These are phyloP conservation scores for Elaphurus davidianus DNA, from an alignment of 2,113 vertebrate genomes.

Conservation along the genomic window DNA sequence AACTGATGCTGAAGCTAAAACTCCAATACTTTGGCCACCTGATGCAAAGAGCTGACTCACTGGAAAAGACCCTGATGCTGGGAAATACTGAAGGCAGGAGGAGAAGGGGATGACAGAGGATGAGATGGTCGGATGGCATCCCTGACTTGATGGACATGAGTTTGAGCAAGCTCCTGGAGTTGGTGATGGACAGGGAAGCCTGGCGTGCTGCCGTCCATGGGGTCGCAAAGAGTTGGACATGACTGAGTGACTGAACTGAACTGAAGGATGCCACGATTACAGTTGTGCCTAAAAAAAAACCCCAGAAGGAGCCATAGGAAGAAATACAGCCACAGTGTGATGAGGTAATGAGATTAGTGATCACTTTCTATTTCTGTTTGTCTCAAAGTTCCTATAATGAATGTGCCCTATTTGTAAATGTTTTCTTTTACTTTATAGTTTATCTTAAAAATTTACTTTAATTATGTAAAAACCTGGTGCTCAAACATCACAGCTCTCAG, in stretches of 20 bases:
- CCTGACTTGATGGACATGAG: background rate
- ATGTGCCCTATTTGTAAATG: background rate
- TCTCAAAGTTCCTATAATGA: background rate
- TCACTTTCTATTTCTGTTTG: background rate
- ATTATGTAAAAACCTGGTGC: background rate
- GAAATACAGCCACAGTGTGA: background rate
- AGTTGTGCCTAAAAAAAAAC: background rate
- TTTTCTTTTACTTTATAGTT: background rate
- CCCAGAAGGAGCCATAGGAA: background rate
- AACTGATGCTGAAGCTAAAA: background rate
- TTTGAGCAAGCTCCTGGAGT: background rate
- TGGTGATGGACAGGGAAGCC: background rate
- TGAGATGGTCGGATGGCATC: background rate
- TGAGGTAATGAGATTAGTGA: background rate
- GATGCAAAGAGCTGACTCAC: background rate
- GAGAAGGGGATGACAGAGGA: background rate
- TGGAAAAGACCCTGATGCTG: background rate
- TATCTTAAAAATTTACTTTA: background rate
- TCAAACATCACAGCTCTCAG: background rate
- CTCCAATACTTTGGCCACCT: background rate
- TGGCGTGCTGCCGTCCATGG: background rate
- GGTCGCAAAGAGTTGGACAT: accelerated
- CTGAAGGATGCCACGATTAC: background rate
- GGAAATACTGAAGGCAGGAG: background rate
- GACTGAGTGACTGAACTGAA: background rate